These are phyloP conservation scores for Platycercus adscitus DNA, from an alignment of 2,113 vertebrate genomes.

Conservation along the genomic window DNA sequence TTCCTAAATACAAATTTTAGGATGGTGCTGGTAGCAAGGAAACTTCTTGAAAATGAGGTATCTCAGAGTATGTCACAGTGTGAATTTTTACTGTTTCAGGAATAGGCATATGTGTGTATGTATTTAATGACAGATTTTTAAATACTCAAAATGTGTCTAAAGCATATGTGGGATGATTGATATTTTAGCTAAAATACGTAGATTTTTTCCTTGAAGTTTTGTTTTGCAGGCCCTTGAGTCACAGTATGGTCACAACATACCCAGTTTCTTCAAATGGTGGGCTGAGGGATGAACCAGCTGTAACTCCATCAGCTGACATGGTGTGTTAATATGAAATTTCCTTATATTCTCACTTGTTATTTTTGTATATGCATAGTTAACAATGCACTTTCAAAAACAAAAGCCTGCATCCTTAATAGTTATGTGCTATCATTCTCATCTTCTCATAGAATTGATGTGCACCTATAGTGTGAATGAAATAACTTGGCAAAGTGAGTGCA, in stretches of 20 bases:
- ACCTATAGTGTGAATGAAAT: neutral
- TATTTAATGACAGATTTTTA: neutral
- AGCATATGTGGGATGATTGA: neutral
- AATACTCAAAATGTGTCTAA: neutral
- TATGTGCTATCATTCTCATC: neutral
- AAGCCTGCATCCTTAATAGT: neutral
- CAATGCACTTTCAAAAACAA: neutral
- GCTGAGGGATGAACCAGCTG: neutral
- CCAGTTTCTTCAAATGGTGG: neutral
- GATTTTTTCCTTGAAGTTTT: neutral
- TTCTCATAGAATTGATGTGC: neutral
- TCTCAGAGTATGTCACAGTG: neutral
- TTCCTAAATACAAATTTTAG: neutral
- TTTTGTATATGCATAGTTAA: neutral
- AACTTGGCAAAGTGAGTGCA: neutral
- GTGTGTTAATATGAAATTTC: conserved; percentile 45
- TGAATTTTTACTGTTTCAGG: neutral
- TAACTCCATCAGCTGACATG: neutral
- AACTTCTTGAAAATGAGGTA: fast-evolving
- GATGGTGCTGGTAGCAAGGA: neutral
- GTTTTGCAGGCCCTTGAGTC: conserved; percentile 34
- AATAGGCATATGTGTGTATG: neutral
- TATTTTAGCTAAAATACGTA: neutral
- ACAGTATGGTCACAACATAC: neutral
- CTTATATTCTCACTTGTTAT: neutral